Percentiles rank a stretch among this genome's conserved stretches.
Conservation (phyloP, 2,797 vertebrate species). For the Cyprinodon diabolis region DNA sequence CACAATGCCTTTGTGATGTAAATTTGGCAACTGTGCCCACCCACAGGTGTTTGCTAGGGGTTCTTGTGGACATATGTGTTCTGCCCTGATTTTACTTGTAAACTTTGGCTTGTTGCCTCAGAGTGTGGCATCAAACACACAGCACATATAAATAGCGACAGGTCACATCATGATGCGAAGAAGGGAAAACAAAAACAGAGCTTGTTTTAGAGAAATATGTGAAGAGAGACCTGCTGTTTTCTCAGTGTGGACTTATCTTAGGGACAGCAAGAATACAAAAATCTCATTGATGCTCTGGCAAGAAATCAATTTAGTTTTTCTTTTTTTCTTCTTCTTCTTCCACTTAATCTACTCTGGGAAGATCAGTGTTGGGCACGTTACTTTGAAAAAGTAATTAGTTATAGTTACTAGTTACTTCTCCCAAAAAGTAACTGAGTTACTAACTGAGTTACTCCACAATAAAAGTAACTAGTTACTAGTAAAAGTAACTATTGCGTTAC, state of each 20-base stretch:
- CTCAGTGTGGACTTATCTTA: neutral
- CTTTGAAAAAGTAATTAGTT: no score
- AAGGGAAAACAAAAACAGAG: neutral
- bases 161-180: slow-evolving; percentile 1
- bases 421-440: no score
- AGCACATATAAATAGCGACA: neutral
- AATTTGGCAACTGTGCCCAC: neutral
- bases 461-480: no score
- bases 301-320: neutral
- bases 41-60: neutral
- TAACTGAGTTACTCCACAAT: no score
- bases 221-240: neutral
- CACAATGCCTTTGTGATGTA: neutral
- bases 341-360: neutral
- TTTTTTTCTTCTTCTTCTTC: neutral
- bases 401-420: no score
- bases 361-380: no score
- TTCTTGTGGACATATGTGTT: neutral
- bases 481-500: no score
- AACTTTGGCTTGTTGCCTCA: neutral
- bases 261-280: neutral
- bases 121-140: neutral
- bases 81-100: neutral
- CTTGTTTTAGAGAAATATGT: neutral
- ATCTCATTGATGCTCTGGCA: neutral